Base-by-base conservation (phyloP, 2,797 vertebrate genomes). In the Enteromius thamalakanensis region DNA sequence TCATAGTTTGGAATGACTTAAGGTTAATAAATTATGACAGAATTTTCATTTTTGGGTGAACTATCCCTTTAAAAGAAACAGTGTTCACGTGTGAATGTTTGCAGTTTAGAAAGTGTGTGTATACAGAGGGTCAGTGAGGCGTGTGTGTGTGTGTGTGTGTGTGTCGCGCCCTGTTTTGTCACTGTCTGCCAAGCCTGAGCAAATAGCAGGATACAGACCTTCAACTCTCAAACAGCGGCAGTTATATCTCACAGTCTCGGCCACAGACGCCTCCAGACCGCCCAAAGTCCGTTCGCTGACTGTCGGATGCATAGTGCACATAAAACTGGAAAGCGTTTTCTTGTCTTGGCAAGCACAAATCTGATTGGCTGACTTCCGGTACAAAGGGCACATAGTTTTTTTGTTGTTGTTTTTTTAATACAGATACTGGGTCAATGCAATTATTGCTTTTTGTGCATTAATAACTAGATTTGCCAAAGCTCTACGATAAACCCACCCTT, bases 171-270 rank as follows among this genome's bases (percentile, higher is more conserved):
- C 80, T 55, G 80, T 76, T 76, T 76, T 67, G 71, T 82, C 83
- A 76, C 72, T 47, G 51, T 80, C 84, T 81, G 72, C 84, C 74
- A 81, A 80, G 79, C 74, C 74, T 64, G 40, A 76, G 72, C 75
- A 81, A 81, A 85, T 62, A 76, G 65, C 78, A 76, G 83, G 60
- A 75, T 68, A 69, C 70, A 80, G 79, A 47, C 40, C 74, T 80
- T 85, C 72, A 72, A 68, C 84, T 76, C 78, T 60, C 34, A 47
- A 58, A 34, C 55, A 51, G 67, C 51, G 7, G 47, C 70, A 55
- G 70, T 75, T 75, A 65, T 72, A 80, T 65, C 45, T 74, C 32
- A 32, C 53, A 64, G 80, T 64, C 55, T 64, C 7, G 5, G 29
- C 69, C 79, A 49, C 40, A 34, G 42, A 75, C 70, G 68, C 37